Percentiles rank a stretch among this genome's conserved stretches.
These are phyloP conservation scores for Diachrysia chrysitis DNA, from an alignment of 2,888 invertebrate genomes.

Conservation along the genomic window DNA sequence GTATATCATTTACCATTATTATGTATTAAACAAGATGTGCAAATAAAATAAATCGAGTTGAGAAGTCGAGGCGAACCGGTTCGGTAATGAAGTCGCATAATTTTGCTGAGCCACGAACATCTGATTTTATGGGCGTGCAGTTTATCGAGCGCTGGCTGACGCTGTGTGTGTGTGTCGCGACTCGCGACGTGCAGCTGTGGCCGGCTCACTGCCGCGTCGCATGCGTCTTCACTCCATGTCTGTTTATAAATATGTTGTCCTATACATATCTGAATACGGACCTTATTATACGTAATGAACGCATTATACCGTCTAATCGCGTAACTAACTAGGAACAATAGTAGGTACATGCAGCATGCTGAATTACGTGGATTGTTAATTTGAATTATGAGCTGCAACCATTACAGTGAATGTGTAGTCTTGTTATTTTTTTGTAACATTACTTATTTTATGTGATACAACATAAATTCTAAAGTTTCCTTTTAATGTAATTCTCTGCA, in stretches of 20 bases:
- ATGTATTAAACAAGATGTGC: slow-evolving; percentile 66
- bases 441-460: not conserved
- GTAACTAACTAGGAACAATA: no score
- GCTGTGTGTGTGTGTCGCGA: slow-evolving; percentile 56
- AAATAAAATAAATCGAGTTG: slow-evolving; percentile 62
- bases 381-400: not conserved
- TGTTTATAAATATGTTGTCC: slow-evolving; percentile 31
- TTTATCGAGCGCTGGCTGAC: slow-evolving; percentile 25
- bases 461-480: not conserved
- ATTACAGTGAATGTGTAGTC: not conserved
- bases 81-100: slow-evolving; percentile 72
- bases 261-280: slow-evolving; percentile 10
- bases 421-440: not conserved
- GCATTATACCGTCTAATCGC: slow-evolving; percentile 8
- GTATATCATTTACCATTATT: slow-evolving; percentile 55
- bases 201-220: slow-evolving; percentile 58
- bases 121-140: slow-evolving; percentile 66
- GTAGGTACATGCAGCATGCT: no score
- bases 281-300: not conserved
- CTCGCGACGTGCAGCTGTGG: slow-evolving; percentile 73
- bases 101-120: slow-evolving; percentile 64
- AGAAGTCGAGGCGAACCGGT: slow-evolving; percentile 70
- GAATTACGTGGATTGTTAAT: not conserved
- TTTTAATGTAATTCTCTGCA: slow-evolving; percentile 20
- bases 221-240: slow-evolving; percentile 50